Conservation (phyloP, 1,140 invertebrate species). For the Coelopa frigida region DNA sequence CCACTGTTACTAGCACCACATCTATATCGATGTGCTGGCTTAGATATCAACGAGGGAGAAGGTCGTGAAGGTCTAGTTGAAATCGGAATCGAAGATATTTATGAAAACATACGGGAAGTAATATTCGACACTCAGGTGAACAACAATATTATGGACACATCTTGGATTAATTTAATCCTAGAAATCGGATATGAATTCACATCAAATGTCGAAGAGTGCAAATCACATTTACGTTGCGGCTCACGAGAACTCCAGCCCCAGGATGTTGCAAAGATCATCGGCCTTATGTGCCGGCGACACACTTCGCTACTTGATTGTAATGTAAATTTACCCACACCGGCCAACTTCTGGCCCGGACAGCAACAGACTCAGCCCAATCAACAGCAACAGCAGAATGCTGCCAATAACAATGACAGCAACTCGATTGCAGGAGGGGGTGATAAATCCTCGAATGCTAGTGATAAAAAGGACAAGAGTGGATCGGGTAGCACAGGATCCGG, state of each 20-base stretch:
- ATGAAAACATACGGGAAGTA: constrained; percentile 43
- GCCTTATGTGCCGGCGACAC: constrained; percentile 79
- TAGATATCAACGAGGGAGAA: too few species aligned
- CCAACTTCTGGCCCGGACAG: constrained; percentile 49
- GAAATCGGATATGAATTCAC: constrained; percentile 89
- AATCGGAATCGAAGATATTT: constrained; percentile 42
- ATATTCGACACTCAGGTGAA: constrained; percentile 42
- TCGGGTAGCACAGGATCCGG: constrained; percentile 21
- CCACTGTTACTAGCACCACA: constrained; percentile 82
- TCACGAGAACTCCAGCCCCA: constrained; percentile 61
- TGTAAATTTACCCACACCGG: constrained; percentile 57
- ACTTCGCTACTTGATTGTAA: constrained; percentile 61
- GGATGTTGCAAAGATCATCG: constrained; percentile 74
- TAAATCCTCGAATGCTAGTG: constrained; percentile 35
- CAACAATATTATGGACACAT: constrained; percentile 61
- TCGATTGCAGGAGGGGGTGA: constrained; percentile 11
- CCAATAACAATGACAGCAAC: constrained; percentile 16
- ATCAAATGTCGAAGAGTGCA: constrained; percentile 79
- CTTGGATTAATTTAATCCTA: constrained; percentile 74
- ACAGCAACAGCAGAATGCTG: constrained; percentile 20
- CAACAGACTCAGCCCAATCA: constrained; percentile 4
- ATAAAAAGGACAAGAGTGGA: constrained; percentile 47
- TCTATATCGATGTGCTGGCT: constrained; percentile 66
- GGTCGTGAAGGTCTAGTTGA: constrained; percentile 29
- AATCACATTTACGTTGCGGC: constrained; percentile 70